Evolutionary conservation across 2,888 invertebrate genomes (phyloP).

Genomic region (Lypha dubia): DNA sequence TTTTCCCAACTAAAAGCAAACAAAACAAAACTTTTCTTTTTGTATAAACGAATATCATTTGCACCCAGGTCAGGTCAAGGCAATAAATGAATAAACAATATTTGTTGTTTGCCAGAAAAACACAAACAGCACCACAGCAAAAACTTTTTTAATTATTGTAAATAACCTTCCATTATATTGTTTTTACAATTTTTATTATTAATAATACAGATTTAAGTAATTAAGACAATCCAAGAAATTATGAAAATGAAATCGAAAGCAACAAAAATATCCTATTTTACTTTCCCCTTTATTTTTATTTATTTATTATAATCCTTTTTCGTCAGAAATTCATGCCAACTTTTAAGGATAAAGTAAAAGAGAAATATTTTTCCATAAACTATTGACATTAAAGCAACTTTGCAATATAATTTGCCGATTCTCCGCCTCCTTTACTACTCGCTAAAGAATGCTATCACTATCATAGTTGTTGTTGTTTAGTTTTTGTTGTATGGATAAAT

Average conservation of each 20-base stretch:
- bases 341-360: slow-evolving; percentile 13
- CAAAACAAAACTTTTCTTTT: not conserved
- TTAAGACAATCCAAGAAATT: slow-evolving; percentile 21
- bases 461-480: not conserved
- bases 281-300: not conserved
- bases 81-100: slow-evolving; percentile 16
- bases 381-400: slow-evolving; percentile 16
- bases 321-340: slow-evolving; percentile 23
- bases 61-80: not conserved
- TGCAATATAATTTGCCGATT: slow-evolving; percentile 8
- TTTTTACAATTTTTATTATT: slow-evolving; percentile 53
- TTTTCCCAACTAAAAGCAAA: not conserved
- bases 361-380: slow-evolving; percentile 3
- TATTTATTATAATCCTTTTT: slow-evolving; percentile 1
- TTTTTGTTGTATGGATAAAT: slow-evolving; percentile 54
- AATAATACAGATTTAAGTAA: slow-evolving; percentile 25
- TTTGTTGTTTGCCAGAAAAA: slow-evolving; percentile 10
- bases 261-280: not conserved
- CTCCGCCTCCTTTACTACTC: not conserved
- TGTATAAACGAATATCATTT: not conserved
- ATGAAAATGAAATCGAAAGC: slow-evolving; percentile 29
- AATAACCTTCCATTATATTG: slow-evolving; percentile 63
- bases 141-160: slow-evolving; percentile 57
- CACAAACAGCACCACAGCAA: slow-evolving; percentile 3
- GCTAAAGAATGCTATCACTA: not conserved